phyloP scores from a whole-genome alignment of 2,797 vertebrate species.

The Myoxocephalus aenaeus region DNA sequence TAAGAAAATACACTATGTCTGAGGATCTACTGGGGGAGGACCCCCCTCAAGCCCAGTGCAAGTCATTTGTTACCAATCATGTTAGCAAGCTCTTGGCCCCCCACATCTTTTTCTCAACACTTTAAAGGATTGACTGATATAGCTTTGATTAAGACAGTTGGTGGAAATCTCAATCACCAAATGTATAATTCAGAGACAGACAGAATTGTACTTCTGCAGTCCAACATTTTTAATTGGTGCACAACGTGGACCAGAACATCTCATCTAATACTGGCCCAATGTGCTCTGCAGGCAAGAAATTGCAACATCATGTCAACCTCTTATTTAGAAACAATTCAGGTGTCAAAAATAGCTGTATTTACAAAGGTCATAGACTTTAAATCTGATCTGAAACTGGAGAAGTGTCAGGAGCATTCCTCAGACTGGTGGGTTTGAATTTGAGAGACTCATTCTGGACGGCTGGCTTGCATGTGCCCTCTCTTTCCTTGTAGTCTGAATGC shows the following conservation, averaged over 20 bases:
- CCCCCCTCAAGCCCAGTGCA: slow-evolving; percentile 1
- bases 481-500: slow-evolving; percentile 22
- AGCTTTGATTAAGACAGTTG: slow-evolving; percentile 17
- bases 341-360: slow-evolving; percentile 66
- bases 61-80: slow-evolving; percentile 60
- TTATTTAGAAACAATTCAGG: slow-evolving; percentile 60
- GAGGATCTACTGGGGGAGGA: slow-evolving; percentile 41
- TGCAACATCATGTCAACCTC: slow-evolving; percentile 32
- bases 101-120: slow-evolving; percentile 14
- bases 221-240: slow-evolving; percentile 13
- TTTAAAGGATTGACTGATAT: slow-evolving; percentile 32
- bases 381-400: slow-evolving; percentile 66
- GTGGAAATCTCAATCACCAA: slow-evolving; percentile 5
- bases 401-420: slow-evolving; percentile 54
- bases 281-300: slow-evolving; percentile 14
- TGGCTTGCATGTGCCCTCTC: slow-evolving; percentile 14
- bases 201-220: not conserved
- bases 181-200: slow-evolving; percentile 20
- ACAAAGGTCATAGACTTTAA: slow-evolving; percentile 62
- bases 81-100: slow-evolving; percentile 25
- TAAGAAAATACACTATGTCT: slow-evolving; percentile 50
- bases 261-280: slow-evolving; percentile 4
- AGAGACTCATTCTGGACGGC: slow-evolving; percentile 41
- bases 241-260: not conserved
- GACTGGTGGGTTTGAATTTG: slow-evolving; percentile 41